Evolutionary conservation across 2,888 invertebrate species (phyloP), one percentile per base, ranked within the genome.

Genomic region (Malacosoma neustria): DNA sequence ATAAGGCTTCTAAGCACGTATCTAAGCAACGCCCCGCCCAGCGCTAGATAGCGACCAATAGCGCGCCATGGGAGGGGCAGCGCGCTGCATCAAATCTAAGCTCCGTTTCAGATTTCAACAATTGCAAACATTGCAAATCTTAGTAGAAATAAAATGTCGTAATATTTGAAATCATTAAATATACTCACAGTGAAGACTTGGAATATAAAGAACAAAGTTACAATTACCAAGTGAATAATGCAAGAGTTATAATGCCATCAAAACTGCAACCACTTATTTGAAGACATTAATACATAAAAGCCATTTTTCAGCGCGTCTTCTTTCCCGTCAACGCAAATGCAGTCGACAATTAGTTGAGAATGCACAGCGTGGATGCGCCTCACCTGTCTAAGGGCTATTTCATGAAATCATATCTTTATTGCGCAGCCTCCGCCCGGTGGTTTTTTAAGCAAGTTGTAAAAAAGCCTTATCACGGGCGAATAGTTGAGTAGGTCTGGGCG

Each of bases 361-460:
- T 57, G 68, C 61, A 63, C 66, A 63, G 71, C 68, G 65, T 66
- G 71, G 9, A 67, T 74, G 74, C 77, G 69, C 69, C 74, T 79
- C 84, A 84, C 84, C 84, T 84, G 82, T 82, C 84, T 76, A 72
- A 70, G 65, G 65, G 70, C 62, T 66, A 74, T 79, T 82, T 77
- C 74, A 80, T 82, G 81, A 84, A 85, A 85, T 84, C 82, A 81
- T 84, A 80, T 80, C 77, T 80, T 80, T 76, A 80, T 71, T 64
- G 67, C 68, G 68, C 81, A 82, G 79, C 71, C 77, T 82, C 79
- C 64, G 57, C 58, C 54, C 63, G 66, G 75, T 71, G 74, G 79
- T 68, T 82, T 82, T 81, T 65, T 72, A 51, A 54, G 59, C 63
- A 60, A 66, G 65, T 70, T 74, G 79, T 80, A 77, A 82, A 74